phyloP scores from a whole-genome alignment of 2,888 invertebrate species.

The Aradus depressus region DNA sequence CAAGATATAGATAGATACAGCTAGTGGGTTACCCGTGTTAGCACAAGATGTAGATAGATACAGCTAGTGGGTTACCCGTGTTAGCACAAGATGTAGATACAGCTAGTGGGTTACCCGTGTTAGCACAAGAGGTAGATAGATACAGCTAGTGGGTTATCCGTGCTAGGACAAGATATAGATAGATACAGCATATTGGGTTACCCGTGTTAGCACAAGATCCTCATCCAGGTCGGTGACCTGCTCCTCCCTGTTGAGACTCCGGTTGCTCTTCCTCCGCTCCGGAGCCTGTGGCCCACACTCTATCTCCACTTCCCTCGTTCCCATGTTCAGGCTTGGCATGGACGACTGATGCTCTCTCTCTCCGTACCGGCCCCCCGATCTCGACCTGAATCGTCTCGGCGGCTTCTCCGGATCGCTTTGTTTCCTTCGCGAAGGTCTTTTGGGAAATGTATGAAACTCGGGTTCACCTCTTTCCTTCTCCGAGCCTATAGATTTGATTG shows the following conservation, averaged over 20 bases:
- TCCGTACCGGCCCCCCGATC: conserved; percentile 15
- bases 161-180: too few species aligned
- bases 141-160: neutral
- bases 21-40: too few species aligned
- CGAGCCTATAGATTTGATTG: conserved; percentile 7
- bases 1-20: too few species aligned
- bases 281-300: conserved; percentile 32
- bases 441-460: conserved; percentile 24
- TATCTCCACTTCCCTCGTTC: conserved; percentile 26
- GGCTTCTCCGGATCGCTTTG: conserved; percentile 26
- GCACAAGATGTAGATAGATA: too few species aligned
- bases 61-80: too few species aligned
- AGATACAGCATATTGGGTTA: conserved; percentile 3
- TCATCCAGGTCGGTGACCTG: conserved; percentile 17
- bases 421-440: conserved; percentile 22
- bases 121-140: too few species aligned
- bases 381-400: conserved; percentile 20
- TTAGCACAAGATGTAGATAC: too few species aligned
- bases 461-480: conserved; percentile 9
- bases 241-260: conserved; percentile 24
- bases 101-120: too few species aligned
- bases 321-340: conserved; percentile 24
- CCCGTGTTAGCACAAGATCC: conserved; percentile 20
- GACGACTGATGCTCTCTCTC: conserved; percentile 23
- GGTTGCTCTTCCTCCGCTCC: conserved; percentile 30